These are phyloP conservation scores for Galagoides demidoff DNA, from an alignment of 2,797 vertebrate genomes.

Conservation along the genomic window DNA sequence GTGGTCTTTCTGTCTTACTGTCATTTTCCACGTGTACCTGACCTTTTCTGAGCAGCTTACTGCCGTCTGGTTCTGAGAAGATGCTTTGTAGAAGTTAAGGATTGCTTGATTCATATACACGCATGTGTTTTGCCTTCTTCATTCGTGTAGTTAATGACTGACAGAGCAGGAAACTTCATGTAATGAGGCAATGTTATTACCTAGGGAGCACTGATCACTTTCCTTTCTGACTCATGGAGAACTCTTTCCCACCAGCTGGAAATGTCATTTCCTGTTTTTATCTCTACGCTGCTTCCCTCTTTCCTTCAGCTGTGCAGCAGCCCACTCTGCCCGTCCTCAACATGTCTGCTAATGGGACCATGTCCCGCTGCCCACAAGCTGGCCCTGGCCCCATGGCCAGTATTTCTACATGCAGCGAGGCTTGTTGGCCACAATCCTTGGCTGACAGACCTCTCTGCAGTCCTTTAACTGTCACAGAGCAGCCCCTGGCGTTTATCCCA, in stretches of 20 bases:
- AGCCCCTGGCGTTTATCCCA: background rate
- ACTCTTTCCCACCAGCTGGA: conserved; percentile 37
- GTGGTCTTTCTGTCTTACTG: conserved; percentile 82
- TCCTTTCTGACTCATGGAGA: conserved; percentile 28
- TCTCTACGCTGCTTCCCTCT: background rate
- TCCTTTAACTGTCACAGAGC: background rate
- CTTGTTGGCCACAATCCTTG: accelerated
- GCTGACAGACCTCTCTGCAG: accelerated
- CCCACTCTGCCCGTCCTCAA: background rate
- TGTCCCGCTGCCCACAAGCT: background rate
- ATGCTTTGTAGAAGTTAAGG: conserved; percentile 39
- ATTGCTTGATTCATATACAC: conserved; percentile 66
- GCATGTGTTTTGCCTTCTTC: conserved; percentile 59
- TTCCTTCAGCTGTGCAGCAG: conserved; percentile 40
- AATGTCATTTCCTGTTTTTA: conserved; percentile 39
- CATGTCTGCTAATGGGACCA: background rate
- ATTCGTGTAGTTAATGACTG: conserved; percentile 58
- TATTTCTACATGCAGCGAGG: background rate
- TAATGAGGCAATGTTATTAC: conserved; percentile 63
- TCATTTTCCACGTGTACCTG: background rate
- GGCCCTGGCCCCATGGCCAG: background rate
- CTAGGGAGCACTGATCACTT: conserved; percentile 30
- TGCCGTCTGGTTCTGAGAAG: conserved; percentile 52
- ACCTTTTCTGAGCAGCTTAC: conserved; percentile 31
- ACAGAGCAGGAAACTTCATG: conserved; percentile 53